These are phyloP conservation scores for Oriolus oriolus DNA, from an alignment of 2,113 vertebrate species.

Conservation along the genomic window DNA sequence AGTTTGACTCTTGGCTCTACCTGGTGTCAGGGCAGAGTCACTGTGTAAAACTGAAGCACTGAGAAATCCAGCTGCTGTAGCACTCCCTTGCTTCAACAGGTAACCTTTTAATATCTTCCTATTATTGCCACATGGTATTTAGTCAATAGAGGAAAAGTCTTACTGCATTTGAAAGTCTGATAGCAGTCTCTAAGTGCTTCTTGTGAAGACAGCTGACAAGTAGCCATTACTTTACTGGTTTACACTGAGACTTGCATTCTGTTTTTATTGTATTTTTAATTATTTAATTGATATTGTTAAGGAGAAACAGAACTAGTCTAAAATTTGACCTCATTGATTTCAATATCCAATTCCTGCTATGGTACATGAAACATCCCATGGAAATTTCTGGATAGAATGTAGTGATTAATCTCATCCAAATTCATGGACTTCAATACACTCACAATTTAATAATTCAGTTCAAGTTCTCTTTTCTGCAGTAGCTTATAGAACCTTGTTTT, in stretches of 20 bases:
- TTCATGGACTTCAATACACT: neutral
- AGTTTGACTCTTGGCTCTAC: neutral
- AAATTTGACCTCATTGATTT: neutral
- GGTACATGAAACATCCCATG: neutral
- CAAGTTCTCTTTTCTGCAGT: neutral
- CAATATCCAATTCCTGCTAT: neutral
- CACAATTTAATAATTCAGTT: neutral
- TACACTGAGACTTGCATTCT: conserved; percentile 34
- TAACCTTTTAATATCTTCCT: neutral
- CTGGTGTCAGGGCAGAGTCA: neutral
- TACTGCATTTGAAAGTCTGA: conserved; percentile 47
- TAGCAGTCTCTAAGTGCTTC: neutral
- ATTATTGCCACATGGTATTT: neutral
- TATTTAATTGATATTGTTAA: neutral
- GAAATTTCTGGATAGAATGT: neutral
- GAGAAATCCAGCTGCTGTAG: neutral
- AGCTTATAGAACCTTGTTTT: neutral
- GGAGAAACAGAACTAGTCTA: neutral
- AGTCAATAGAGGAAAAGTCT: conserved; percentile 47
- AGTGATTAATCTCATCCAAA: neutral
- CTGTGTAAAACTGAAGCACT: neutral
- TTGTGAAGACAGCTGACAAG: conserved; percentile 44
- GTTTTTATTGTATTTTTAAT: conserved; percentile 30
- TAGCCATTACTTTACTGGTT: conserved; percentile 36
- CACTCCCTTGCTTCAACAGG: neutral